Conservation (phyloP, 2,113 vertebrate species). For the Chaetodon trifascialis region DNA sequence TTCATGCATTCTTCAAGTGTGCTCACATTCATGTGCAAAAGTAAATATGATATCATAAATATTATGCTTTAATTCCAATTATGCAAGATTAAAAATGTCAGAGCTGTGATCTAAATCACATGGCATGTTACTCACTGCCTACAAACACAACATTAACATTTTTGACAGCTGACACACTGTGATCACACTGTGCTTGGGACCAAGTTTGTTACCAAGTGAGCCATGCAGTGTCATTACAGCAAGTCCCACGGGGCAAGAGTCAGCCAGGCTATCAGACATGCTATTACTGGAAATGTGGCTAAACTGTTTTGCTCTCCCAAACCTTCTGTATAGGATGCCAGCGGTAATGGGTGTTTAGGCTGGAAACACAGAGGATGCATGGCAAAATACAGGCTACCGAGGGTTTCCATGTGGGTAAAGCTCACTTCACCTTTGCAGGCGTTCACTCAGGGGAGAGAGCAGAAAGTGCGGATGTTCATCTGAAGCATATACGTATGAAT, state of each 20-base stretch:
- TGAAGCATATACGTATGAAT: constrained; percentile 23
- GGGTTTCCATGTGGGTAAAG: constrained; percentile 23
- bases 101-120: background rate
- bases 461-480: constrained; percentile 11
- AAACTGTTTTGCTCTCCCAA: constrained; percentile 30
- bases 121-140: background rate
- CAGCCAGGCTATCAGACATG: constrained; percentile 34
- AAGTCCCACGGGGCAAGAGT: constrained; percentile 17
- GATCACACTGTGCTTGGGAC: constrained; percentile 14
- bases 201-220: constrained; percentile 39
- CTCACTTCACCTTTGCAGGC: constrained; percentile 4
- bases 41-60: background rate
- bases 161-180: background rate
- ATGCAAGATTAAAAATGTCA: background rate
- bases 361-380: constrained; percentile 34
- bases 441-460: background rate
- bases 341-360: constrained; percentile 42
- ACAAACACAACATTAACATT: constrained; percentile 6
- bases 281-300: constrained; percentile 47
- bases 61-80: constrained; percentile 3
- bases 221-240: constrained; percentile 35
- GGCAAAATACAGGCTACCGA: constrained; percentile 18
- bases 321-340: background rate
- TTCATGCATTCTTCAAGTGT: background rate
- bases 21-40: too few relatives aligned